Conservation (phyloP, 2,113 vertebrate genomes). For the Apeltes quadracus region DNA sequence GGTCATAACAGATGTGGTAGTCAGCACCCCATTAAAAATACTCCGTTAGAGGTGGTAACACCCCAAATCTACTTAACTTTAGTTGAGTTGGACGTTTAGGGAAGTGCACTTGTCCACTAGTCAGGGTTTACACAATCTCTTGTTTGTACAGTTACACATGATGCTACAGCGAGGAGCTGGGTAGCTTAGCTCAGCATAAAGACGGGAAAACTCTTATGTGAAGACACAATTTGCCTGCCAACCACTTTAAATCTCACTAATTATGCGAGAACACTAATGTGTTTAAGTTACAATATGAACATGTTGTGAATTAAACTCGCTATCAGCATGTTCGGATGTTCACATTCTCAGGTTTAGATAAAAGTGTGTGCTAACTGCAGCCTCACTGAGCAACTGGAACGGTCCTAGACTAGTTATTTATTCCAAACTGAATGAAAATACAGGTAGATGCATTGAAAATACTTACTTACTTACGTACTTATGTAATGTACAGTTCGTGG, state of each 20-base stretch:
- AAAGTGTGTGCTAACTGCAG: background rate
- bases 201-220: background rate
- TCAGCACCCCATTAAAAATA: background rate
- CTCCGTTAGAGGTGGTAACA: background rate
- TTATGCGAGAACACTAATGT: too few species aligned
- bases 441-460: background rate
- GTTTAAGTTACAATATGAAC: background rate
- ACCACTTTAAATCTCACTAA: background rate
- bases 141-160: background rate
- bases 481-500: background rate
- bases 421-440: background rate
- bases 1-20: background rate
- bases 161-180: background rate
- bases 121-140: background rate
- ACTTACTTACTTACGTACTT: too few species aligned
- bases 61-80: background rate
- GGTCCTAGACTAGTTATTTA: background rate
- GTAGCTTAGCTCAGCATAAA: background rate
- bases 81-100: background rate
- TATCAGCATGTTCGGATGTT: conserved; percentile 6
- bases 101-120: background rate
- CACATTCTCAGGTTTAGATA: background rate
- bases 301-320: background rate
- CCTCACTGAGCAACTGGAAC: background rate
- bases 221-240: background rate